phyloP scores from a whole-genome alignment of 2,113 vertebrate species.

The Atractosteus spatula region DNA sequence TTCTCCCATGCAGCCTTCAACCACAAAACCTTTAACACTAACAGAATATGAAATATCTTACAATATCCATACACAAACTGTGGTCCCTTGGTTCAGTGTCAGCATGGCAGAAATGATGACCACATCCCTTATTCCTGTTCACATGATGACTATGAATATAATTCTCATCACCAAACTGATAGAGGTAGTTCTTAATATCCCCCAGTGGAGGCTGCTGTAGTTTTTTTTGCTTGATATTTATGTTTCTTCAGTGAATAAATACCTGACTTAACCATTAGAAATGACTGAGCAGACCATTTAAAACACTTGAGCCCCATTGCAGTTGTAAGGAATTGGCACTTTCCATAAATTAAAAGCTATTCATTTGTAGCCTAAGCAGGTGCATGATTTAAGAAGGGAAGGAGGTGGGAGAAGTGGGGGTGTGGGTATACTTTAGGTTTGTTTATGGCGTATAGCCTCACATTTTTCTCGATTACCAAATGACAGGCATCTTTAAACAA shows the following conservation, averaged over 20 bases:
- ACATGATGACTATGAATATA: background rate
- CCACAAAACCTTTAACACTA: too few relatives aligned
- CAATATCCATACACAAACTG: background rate
- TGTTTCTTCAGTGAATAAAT: conserved; percentile 7
- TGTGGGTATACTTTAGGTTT: conserved; percentile 5
- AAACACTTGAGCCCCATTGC: conserved; percentile 12
- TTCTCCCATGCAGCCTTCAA: too few relatives aligned
- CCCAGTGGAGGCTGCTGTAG: background rate
- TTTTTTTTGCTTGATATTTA: background rate
- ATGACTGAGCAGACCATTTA: conserved; percentile 14
- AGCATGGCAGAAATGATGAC: background rate
- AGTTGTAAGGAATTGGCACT: conserved; percentile 14
- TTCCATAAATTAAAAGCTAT: conserved; percentile 20
- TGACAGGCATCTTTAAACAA: conserved; percentile 18
- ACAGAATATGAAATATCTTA: too few relatives aligned
- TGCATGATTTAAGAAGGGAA: background rate
- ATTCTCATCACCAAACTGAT: background rate
- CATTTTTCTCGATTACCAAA: conserved; percentile 24
- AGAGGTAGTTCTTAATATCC: background rate
- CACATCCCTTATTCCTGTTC: background rate
- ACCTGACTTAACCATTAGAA: conserved; percentile 20
- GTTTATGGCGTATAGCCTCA: conserved; percentile 9
- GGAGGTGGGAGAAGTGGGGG: background rate
- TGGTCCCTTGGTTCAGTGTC: background rate
- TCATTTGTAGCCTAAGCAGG: conserved; percentile 16